Evolutionary conservation across 2,888 invertebrate genomes (phyloP), one percentile per base, ranked within the genome.

Genomic region (Xylota sylvarum): DNA sequence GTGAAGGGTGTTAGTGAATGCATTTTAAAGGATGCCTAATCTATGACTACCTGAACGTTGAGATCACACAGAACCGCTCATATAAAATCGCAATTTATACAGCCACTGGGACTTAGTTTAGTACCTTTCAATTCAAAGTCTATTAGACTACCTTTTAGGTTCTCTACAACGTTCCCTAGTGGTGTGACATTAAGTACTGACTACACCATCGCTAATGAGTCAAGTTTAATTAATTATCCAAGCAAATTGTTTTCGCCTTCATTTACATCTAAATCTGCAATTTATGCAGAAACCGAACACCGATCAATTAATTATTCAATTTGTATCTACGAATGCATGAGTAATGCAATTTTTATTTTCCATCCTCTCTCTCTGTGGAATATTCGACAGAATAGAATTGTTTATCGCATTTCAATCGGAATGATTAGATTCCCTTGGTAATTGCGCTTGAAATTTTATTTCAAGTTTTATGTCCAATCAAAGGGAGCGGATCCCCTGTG

Each of bases 181-280:
- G 2, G 23, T 23, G 23, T 35, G 35, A 10, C 32, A 5, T 0
- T 35, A 1, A 35, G 35, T 7, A 35, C 7, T 9, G 35, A 27
- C 30, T n/a, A 27, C n/a, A 52, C 30, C 30, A 27, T 30, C 1
- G 17, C 17, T 17, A 17, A 17, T 23, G 17, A 0, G 10, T 27
- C 9, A 6, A 32, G 19, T 52, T 27, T 12, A 64, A 19, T 48
- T 48, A 50, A 65, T 64, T n/a, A 46, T 10, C 7, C 27, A 64
- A 64, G 30, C 30, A 23, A 65, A 65, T 48, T 65, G 19, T 35
- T 6, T 64, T 46, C 46, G 10, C 9, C 43, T 30, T 64, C 64
- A 12, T 48, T 48, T 65, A 19, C 35, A 48, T 17, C 9, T 14
- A 9, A 64, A 46, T 64, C n/a, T 30, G 48, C 35, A 48, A 30